Evolutionary conservation across 2,797 vertebrate species (phyloP).

Genomic region (Vespertilio murinus): DNA sequence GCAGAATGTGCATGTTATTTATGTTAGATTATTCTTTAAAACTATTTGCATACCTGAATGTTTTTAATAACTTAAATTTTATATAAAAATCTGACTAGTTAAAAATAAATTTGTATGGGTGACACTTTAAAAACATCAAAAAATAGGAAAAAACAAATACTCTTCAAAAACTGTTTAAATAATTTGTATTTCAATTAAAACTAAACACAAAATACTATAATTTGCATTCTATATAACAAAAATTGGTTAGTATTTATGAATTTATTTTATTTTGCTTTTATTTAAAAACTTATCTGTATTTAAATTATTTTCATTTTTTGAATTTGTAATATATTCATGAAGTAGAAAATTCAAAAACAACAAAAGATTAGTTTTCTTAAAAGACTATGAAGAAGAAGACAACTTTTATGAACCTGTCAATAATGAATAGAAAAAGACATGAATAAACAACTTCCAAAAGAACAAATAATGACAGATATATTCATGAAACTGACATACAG

Average conservation of each 20-base stretch:
- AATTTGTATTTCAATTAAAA: not conserved
- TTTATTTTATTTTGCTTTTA: not conserved
- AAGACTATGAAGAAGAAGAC: not conserved
- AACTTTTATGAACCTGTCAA: not conserved
- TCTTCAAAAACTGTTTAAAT: not conserved
- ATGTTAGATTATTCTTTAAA: not conserved
- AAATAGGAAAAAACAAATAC: not conserved
- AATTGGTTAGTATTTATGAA: not conserved
- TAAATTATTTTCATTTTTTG: not conserved
- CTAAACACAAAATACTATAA: not conserved
- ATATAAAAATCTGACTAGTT: not conserved
- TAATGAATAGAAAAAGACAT: not conserved
- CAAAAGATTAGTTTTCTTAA: not conserved
- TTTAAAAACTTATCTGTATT: not conserved
- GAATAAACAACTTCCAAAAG: not conserved
- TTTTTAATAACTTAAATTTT: slow-evolving; percentile 42
- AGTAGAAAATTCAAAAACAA: not conserved
- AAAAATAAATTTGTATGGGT: not conserved
- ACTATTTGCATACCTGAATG: not conserved
- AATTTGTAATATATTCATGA: not conserved
- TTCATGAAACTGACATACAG: not conserved
- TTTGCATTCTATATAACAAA: not conserved
- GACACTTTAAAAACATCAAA: not conserved
- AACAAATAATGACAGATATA: not conserved
- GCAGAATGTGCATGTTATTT: not conserved